Base-by-base conservation (phyloP, 2,888 invertebrate species). In the Sesia apiformis region DNA sequence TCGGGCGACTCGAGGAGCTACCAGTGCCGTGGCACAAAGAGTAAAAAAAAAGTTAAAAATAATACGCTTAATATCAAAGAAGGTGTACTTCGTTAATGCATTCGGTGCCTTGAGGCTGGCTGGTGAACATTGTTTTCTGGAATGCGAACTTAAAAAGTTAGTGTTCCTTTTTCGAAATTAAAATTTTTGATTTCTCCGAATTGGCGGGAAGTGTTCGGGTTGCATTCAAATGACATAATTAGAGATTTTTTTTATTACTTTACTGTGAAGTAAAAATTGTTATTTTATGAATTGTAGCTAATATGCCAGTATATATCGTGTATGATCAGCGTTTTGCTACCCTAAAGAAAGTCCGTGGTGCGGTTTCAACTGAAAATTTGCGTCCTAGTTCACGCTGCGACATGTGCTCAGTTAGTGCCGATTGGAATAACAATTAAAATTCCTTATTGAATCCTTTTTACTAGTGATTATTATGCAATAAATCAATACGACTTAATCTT, bases 41-140 rank as follows among this genome's bases (percentile, higher is more conserved):
- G 64, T 66, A 74, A 75, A 65, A 59, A 60, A 61, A 60, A 63
- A 55, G 55, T 53, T 75, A 80, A 84, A 87, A 86, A 84, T 84
- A 84, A 83, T 84, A 83, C 81, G 79, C 84, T 85, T 87, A 85
- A 88, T 88, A 87, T 87, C 84, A 85, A 86, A 87, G 79, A 74
- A 84, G 85, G 81, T 85, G 84, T 84, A 85, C 81, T 83, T 79
- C 84, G 87, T 88, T 87, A 88, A 88, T 87, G 86, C 86, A 84
- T 80, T 83, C 79, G 80, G 66, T 76, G 79, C 86, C 87, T 83
- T 80, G 72, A 82, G 87, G 87, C 81, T 66, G 68, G 62, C 67
- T 69, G 81, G 84, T 77, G 67, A 80, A 87, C 86, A 88, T 88
- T 88, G 88, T 88, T 84, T 86, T 86, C 86, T 82, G 84, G 84